phyloP scores from a whole-genome alignment of 35 echinoderm and acorn worm genomes.

The Eucidaris tribuloides region DNA sequence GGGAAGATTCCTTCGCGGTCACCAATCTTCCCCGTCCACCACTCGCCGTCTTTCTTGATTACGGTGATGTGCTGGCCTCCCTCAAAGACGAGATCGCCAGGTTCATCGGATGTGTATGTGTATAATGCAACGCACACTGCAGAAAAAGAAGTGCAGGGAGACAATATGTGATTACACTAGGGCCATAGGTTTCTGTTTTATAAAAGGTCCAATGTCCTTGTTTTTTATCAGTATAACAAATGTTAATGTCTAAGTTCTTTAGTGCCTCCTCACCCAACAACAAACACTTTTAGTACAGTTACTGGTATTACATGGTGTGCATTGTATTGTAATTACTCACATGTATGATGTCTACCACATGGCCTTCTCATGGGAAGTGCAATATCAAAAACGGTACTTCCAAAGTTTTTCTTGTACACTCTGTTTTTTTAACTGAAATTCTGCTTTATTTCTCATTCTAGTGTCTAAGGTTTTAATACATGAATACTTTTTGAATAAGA shows the following conservation, averaged over 20 bases:
- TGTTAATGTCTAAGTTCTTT: not conserved
- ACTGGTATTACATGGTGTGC: too few species aligned
- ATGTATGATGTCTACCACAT: too few species aligned
- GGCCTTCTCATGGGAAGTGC: too few species aligned
- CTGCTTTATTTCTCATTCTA: too few species aligned
- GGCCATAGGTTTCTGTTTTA: not conserved
- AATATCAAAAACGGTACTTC: too few species aligned
- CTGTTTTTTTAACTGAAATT: too few species aligned
- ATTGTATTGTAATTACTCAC: too few species aligned
- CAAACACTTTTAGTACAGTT: too few species aligned
- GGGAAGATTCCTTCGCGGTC: conserved; percentile 83
- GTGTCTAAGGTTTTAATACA: too few species aligned
- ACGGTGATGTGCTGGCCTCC: conserved; percentile 73
- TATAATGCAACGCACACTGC: conserved; percentile 67
- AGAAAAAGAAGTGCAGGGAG: not conserved
- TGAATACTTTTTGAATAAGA: too few species aligned
- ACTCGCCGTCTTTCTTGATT: conserved; percentile 84
- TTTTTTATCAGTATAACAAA: not conserved
- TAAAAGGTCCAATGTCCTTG: not conserved
- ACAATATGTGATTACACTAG: not conserved
- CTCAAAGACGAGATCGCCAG: conserved; percentile 64
- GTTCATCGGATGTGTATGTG: conserved; percentile 69
- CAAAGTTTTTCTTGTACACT: too few species aligned
- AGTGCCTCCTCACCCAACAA: not conserved
- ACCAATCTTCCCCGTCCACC: conserved; percentile 87